phyloP scores from a whole-genome alignment of 2,888 invertebrate genomes.

The Sphaerophoria taeniata region DNA sequence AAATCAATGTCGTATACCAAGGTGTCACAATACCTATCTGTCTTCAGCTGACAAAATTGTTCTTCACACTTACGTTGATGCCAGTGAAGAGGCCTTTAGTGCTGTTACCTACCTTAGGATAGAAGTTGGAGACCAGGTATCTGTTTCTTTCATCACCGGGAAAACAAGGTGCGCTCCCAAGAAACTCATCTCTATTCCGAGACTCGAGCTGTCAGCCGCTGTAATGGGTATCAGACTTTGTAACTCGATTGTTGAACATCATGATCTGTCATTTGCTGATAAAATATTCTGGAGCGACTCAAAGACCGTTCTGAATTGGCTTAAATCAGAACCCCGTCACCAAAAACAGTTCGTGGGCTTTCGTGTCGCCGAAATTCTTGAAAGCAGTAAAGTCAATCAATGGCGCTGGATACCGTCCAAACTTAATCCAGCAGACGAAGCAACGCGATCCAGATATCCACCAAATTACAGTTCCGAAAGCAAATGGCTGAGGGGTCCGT shows the following conservation, averaged over 20 bases:
- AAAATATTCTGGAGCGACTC: conserved; percentile 19
- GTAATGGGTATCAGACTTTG: conserved; percentile 19
- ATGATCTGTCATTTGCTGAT: not conserved
- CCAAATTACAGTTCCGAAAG: conserved; percentile 12
- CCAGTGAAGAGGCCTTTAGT: conserved; percentile 36
- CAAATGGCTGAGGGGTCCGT: conserved; percentile 33
- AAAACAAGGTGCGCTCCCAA: conserved; percentile 19
- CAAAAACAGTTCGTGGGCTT: not conserved
- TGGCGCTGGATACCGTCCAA: conserved; percentile 39
- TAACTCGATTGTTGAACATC: conserved; percentile 2
- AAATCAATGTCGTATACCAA: not conserved
- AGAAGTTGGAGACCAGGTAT: not conserved
- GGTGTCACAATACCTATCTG: conserved; percentile 6
- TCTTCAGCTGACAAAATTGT: not conserved
- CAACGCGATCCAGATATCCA: conserved; percentile 8
- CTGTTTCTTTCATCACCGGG: conserved; percentile 11
- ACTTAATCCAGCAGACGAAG: conserved; percentile 40
- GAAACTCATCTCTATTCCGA: conserved; percentile 19
- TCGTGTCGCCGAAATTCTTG: not conserved
- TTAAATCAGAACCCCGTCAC: conserved; percentile 7
- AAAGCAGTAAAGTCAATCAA: conserved; percentile 14
- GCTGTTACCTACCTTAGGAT: conserved; percentile 48
- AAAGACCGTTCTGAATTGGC: conserved; percentile 18
- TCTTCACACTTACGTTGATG: conserved; percentile 15
- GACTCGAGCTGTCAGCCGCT: conserved; percentile 30